Evolutionary conservation across 1,140 invertebrate genomes (phyloP), one percentile per base, ranked within the genome.

Genomic region (Sinonovacula constricta): DNA sequence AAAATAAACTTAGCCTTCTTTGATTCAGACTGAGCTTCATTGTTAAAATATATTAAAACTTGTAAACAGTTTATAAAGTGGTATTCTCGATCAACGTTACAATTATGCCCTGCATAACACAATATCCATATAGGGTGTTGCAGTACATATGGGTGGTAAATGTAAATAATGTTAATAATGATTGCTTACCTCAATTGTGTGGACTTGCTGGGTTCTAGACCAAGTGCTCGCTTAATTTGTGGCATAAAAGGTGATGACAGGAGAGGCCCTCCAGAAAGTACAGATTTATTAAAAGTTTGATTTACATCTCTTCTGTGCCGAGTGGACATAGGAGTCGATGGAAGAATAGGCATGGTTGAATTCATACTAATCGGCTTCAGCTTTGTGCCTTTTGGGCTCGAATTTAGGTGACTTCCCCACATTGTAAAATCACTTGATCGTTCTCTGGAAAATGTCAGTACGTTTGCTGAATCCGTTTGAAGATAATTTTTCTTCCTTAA

Each of bases 211-310:
- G 57, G 75, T 54, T 78, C 75, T 22, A 78, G 45, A n/a, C 75
- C 75, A 12, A 78, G 75, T 12, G 75, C 75, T 69, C 75, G 60
- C 26, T 78, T 78, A 28, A 78, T 78, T 57, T 69, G 66, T 31
- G 75, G 75, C 67, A 78, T 60, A 70, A 78, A 78, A n/a, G 75
- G 66, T 24, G 75, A 34, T 31, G 72, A 76, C 31, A 76, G 30
- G 2, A 76, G 28, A 14, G 62, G 70, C 22, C 70, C 70, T 51
- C 36, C 59, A 33, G 33, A 33, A 3, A 10, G 15, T 18, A 33
- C 28, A 65, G 28, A 2, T 36, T 34, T 30, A 24, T 34, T 34
- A 12, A 65, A n/a, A 33, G 28, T 36, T 7, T 3, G 28, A 65
- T 65, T 36, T 22, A n/a, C 24, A 2, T 28, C n/a, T 26, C 18